Evolutionary conservation across 2,888 invertebrate species (phyloP).

Genomic region (Heterodera filipjevi): DNA sequence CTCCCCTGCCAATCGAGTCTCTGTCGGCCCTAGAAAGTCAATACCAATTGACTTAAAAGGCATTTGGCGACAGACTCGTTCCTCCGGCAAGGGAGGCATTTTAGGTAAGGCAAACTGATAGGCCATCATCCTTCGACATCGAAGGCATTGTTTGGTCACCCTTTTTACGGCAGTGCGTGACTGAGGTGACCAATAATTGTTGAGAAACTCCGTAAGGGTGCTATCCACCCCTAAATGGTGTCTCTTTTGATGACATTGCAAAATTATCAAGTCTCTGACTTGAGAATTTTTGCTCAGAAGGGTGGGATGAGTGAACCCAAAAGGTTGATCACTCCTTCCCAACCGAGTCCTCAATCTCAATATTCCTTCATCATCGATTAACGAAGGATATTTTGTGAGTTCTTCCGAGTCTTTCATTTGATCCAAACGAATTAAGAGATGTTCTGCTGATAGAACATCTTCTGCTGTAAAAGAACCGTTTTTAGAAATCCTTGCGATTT

Average conservation of each 20-base stretch:
- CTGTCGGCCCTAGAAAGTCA: conserved; percentile 38
- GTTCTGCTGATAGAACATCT: background rate
- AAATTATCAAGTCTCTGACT: background rate
- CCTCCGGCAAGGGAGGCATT: conserved; percentile 25
- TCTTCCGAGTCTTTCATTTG: background rate
- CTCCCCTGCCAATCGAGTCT: background rate
- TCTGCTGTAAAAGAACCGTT: background rate
- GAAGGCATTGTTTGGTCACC: background rate
- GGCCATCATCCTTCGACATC: conserved; percentile 11
- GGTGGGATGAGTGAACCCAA: background rate
- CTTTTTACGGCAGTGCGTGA: background rate
- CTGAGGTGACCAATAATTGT: background rate
- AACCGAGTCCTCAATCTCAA: background rate
- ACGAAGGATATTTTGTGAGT: background rate
- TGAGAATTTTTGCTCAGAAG: background rate
- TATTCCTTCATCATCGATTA: background rate
- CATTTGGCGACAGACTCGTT: conserved; percentile 26
- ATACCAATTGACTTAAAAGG: conserved; percentile 44
- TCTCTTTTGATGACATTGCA: background rate
- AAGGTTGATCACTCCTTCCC: background rate
- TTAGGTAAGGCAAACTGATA: conserved; percentile 30
- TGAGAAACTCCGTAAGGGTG: conserved; percentile 22
- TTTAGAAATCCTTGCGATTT: background rate
- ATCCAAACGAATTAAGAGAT: background rate
- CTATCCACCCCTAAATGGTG: conserved; percentile 25